Conservation (phyloP, 2,113 vertebrate species). For the Geothlypis trichas region DNA sequence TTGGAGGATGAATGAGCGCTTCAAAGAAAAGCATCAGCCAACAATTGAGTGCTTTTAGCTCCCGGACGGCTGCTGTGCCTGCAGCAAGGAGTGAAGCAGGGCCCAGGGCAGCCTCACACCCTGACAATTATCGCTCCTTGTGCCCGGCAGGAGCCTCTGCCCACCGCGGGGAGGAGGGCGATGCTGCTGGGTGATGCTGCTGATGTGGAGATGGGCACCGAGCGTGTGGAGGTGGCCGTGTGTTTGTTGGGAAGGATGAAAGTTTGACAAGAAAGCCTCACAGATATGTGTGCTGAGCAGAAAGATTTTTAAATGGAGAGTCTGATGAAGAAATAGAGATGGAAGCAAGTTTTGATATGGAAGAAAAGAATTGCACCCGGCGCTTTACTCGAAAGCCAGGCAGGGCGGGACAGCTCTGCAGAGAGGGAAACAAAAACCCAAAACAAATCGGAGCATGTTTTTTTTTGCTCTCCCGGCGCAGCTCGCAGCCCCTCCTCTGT, state of each 20-base stretch:
- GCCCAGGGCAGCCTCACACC: background rate
- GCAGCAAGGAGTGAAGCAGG: slow-evolving; percentile 1
- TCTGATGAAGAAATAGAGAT: too few relatives aligned
- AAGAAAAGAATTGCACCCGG: background rate
- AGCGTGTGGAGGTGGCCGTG: background rate
- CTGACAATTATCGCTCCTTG: background rate
- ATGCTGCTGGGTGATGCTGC: too few relatives aligned
- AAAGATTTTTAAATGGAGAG: too few relatives aligned
- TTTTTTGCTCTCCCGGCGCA: background rate
- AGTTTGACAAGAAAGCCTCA: too few relatives aligned
- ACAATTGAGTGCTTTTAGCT: slow-evolving; percentile 47
- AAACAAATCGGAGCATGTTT: background rate
- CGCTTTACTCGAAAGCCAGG: slow-evolving; percentile 29
- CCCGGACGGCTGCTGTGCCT: slow-evolving; percentile 52
- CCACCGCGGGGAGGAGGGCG: background rate
- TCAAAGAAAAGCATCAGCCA: slow-evolving; percentile 62
- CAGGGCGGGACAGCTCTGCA: background rate
- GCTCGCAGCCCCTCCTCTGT: slow-evolving; percentile 45
- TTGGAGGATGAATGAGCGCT: slow-evolving; percentile 54
- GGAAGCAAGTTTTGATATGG: too few relatives aligned
- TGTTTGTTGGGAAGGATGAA: too few relatives aligned
- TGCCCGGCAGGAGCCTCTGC: background rate
- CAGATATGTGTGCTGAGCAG: too few relatives aligned
- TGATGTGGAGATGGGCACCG: background rate
- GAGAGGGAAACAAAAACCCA: background rate